Base-by-base conservation (phyloP, 2,113 vertebrate genomes). In the Eudyptes chrysolophus region DNA sequence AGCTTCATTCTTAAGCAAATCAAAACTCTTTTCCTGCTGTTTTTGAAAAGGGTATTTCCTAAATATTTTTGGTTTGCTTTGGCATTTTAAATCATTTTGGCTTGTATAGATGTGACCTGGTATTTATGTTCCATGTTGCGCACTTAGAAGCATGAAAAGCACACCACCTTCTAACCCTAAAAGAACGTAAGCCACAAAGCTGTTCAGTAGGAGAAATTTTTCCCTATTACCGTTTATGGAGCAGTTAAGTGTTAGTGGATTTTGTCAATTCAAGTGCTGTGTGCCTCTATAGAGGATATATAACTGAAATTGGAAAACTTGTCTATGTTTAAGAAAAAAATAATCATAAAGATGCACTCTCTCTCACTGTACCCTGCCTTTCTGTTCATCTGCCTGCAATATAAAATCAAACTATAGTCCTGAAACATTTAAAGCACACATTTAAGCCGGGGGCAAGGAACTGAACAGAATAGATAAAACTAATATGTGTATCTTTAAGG, bases 161-260 rank as follows among this genome's bases (percentile, higher is more conserved):
- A 87, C 57, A 48, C 88, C 83, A 57, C 74, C 58, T 93, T 76
- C 93, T 90, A 83, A 57, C 62, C 95, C 87, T 65, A n/a, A 84
- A 95, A 55, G 49, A 77, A 87, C 46, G 66, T 65, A 36, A 69
- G 44, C 57, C 84, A 91, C 88, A 95, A 81, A 96, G 69, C 60
- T 93, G 83, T 92, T 81, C 54, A 76, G 85, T 46, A 89, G 76
- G 94, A 97, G 91, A 96, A 93, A 77, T 77, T 92, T 95, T 69
- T 91, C 90, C 96, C 80, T 66, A 26, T 93, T 70, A 38, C 40
- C 84, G 75, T 86, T 96, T 26, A 62, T 44, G 69, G 80, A 75
- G 34, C 64, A 40, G 77, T 66, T 57, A 70, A 68, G 42, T 3
- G 17, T 80, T 61, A 9, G 51, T 19, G 36, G 14, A 9, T 38